phyloP scores from a whole-genome alignment of 2,113 vertebrate species.

The Diadophis punctatus region DNA sequence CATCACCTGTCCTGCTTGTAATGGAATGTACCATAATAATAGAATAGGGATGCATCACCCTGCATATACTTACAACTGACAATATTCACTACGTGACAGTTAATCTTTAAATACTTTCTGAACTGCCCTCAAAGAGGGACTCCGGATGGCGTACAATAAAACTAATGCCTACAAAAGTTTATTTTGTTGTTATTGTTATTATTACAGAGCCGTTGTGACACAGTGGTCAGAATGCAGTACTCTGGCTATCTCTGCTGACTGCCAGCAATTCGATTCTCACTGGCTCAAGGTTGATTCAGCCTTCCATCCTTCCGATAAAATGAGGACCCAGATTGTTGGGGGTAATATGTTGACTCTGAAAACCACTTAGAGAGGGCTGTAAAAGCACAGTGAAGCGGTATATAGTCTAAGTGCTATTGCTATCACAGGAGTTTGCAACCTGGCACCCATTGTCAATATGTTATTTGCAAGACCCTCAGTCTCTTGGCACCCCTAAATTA shows the following conservation, averaged over 20 bases:
- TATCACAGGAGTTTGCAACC: neutral
- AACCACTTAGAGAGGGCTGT: neutral
- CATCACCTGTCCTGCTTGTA: too few species aligned
- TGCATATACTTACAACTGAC: too few species aligned
- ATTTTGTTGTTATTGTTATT: neutral
- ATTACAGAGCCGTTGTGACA: neutral
- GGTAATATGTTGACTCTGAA: neutral
- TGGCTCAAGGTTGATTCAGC: neutral
- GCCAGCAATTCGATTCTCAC: neutral
- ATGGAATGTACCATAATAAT: too few species aligned
- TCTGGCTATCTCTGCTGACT: neutral
- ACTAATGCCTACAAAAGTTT: neutral
- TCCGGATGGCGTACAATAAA: neutral
- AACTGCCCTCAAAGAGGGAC: neutral
- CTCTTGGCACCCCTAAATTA: neutral
- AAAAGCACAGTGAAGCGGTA: too few species aligned
- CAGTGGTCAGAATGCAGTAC: neutral
- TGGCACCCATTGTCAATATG: neutral
- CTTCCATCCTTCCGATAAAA: neutral
- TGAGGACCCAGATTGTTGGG: neutral
- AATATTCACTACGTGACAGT: too few species aligned
- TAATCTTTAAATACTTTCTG: conserved; percentile 10
- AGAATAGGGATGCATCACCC: too few species aligned
- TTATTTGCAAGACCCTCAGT: neutral
- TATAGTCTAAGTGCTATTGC: too few species aligned